Percentiles rank a stretch among this genome's conserved stretches.
phyloP scores from a whole-genome alignment of 2,797 vertebrate species.

The Hyperoplus immaculatus region DNA sequence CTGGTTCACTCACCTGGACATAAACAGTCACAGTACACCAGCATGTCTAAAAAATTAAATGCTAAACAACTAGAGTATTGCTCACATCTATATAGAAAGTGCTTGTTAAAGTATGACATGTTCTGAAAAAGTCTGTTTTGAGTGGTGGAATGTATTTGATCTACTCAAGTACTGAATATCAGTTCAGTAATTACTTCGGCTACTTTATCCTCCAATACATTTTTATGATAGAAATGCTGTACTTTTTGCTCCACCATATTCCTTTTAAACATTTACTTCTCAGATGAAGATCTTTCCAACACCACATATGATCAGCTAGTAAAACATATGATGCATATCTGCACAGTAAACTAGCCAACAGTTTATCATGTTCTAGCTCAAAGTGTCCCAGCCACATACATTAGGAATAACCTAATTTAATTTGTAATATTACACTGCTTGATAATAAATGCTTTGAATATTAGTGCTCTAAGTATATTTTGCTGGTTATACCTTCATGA shows the following conservation, averaged over 20 bases:
- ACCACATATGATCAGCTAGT: background rate
- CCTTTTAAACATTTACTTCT: background rate
- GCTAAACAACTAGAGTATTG: background rate
- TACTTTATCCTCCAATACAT: background rate
- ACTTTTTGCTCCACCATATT: background rate
- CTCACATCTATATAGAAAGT: background rate
- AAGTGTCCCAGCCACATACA: background rate
- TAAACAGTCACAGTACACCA: slow-evolving; percentile 29
- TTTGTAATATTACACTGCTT: too few species aligned
- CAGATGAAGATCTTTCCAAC: background rate
- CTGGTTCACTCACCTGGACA: background rate
- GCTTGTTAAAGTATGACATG: background rate
- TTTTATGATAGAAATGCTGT: background rate
- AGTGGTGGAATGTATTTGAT: background rate
- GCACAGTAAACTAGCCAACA: background rate
- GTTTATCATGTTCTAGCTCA: background rate
- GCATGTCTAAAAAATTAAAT: background rate
- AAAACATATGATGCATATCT: background rate
- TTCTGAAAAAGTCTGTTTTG: background rate
- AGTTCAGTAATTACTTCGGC: background rate
- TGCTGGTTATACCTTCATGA: background rate
- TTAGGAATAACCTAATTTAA: background rate
- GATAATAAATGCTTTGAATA: too few species aligned
- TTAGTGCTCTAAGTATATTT: background rate
- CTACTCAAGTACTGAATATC: background rate